Percentiles rank a stretch among this genome's conserved stretches.
Conservation (phyloP, 2,888 invertebrate genomes). For the Tubulanus polymorphus region DNA sequence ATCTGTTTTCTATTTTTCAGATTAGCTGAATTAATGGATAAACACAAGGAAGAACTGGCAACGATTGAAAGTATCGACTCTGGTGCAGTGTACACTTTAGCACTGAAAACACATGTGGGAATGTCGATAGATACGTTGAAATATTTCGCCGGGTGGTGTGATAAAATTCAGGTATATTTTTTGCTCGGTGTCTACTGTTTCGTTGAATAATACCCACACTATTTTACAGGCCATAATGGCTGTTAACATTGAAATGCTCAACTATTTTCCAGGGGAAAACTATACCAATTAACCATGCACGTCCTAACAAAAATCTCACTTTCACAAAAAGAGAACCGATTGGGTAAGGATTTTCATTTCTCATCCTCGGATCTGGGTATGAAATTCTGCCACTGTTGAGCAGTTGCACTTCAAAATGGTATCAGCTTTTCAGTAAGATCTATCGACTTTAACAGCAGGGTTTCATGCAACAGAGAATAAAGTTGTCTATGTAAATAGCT, state of each 20-base stretch:
- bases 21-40: constrained; percentile 90
- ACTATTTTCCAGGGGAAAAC: constrained; percentile 65
- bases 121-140: constrained; percentile 98
- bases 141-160: constrained; percentile 95
- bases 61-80: constrained; percentile 91
- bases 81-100: constrained; percentile 94
- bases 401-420: too few species aligned
- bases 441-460: too few species aligned
- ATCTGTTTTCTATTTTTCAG: too few species aligned
- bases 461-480: too few species aligned
- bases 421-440: too few species aligned
- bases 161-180: constrained; percentile 72
- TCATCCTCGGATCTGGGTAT: too few species aligned
- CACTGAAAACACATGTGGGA: constrained; percentile 92
- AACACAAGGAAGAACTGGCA: constrained; percentile 90
- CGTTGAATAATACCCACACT: too few species aligned
- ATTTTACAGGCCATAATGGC: neutral
- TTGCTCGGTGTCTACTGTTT: neutral
- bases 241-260: too few species aligned
- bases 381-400: too few species aligned
- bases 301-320: constrained; percentile 84
- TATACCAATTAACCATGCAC: constrained; percentile 86
- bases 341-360: constrained; percentile 59
- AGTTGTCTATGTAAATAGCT: too few species aligned
- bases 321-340: constrained; percentile 87